Evolutionary conservation across 2,797 vertebrate species (phyloP), one percentile per base, ranked within the genome.

Genomic region (Pseudochirops cupreus): DNA sequence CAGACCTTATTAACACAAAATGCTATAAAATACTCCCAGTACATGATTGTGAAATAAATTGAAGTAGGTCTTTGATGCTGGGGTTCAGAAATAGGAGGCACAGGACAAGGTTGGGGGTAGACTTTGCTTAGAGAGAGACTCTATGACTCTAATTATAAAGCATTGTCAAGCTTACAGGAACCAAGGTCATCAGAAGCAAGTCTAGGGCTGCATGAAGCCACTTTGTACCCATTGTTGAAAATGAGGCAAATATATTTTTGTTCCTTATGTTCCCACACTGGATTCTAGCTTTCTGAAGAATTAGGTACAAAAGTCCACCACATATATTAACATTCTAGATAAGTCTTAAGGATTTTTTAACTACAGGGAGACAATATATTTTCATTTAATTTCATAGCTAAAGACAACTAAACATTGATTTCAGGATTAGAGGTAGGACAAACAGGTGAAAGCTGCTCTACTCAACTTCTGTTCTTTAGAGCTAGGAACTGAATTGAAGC

Each of bases 301-400:
- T 93, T 59, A 96, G 94, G 96, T 92, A 33, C 92, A 4, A 92
- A 97, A 94, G 96, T 93, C 95, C 94, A 93, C n/a, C 95, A 93
- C 94, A 94, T 50, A 91, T 56, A 94, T 94, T 93, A 96, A 74
- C 2, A 91, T 50, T 50, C 62, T 87, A 62, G 90, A 94, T 96
- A 97, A 97, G 46, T 91, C 74, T 92, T 90, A 31, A 93, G 16
- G 46, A 96, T 93, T 97, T 97, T 95, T 97, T n/a, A 97, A 59
- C 29, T 53, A 21, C 33, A 87, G 31, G 91, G 56, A 96, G 0
- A 93, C 31, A 97, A 96, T 93, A 50, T 89, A 94, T 94, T 97
- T 98, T 94, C 93, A 96, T 62, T 18, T 26, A 95, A 97, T 97
- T 96, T 97, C 93, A 93, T n/a, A 93, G 39, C 13, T 87, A 52